These are phyloP conservation scores for Oscheius sp. DNA, from an alignment of 2,888 invertebrate species.

Conservation along the genomic window DNA sequence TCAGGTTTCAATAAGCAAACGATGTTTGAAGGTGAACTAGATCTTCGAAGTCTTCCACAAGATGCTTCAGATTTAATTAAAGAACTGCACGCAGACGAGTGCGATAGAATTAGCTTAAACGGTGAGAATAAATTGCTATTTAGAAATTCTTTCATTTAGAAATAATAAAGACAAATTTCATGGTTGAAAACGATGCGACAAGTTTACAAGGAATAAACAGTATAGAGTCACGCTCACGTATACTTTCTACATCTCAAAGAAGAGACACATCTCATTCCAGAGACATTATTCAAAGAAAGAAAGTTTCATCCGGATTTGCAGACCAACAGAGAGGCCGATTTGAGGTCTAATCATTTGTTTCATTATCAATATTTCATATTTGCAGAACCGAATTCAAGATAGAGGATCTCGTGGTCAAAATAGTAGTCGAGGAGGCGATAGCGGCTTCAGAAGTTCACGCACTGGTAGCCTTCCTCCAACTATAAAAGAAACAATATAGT, in stretches of 20 bases:
- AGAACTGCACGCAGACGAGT: neutral
- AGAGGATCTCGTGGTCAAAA: neutral
- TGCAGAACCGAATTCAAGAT: neutral
- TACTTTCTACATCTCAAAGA: neutral
- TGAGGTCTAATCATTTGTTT: too few species aligned
- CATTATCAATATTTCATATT: neutral
- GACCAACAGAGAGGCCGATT: too few species aligned
- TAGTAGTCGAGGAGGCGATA: neutral
- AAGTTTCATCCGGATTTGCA: too few species aligned
- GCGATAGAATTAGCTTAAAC: neutral
- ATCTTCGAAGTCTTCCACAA: too few species aligned
- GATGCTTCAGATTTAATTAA: neutral
- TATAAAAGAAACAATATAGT: neutral
- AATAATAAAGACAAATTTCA: neutral
- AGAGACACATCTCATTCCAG: neutral
- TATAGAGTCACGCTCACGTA: neutral
- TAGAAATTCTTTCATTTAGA: neutral
- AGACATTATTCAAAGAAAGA: too few species aligned
- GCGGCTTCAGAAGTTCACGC: neutral
- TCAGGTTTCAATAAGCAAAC: too few species aligned
- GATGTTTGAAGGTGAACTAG: too few species aligned
- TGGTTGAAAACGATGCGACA: neutral
- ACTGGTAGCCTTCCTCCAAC: neutral
- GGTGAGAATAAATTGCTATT: too few species aligned
- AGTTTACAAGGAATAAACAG: neutral